Evolutionary conservation across 2,888 invertebrate species (phyloP).

Genomic region (Andrena bucephala): DNA sequence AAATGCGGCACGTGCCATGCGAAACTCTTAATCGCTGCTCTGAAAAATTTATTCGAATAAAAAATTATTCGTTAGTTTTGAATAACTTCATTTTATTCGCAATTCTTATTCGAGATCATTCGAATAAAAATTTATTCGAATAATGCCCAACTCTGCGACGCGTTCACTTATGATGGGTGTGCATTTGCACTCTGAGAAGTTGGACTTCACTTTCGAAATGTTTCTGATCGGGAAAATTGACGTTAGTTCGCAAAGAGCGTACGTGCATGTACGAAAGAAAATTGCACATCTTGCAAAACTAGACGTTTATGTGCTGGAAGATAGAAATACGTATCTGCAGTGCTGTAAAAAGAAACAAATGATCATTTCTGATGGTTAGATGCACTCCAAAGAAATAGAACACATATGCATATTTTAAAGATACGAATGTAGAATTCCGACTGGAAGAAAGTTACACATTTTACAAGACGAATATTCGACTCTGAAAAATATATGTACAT

Average conservation of each 20-base stretch:
- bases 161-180: not conserved
- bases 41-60: too few relatives aligned
- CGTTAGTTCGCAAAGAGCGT: not conserved
- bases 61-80: too few relatives aligned
- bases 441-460: too few relatives aligned
- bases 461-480: too few relatives aligned
- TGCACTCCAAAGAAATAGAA: slow-evolving; percentile 4
- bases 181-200: not conserved
- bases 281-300: not conserved
- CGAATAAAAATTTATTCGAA: too few relatives aligned
- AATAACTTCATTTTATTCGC: too few relatives aligned
- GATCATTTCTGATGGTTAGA: not conserved
- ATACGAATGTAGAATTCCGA: not conserved
- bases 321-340: not conserved
- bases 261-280: not conserved
- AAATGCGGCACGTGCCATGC: too few relatives aligned
- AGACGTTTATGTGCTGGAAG: not conserved
- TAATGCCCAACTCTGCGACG: too few relatives aligned
- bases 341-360: slow-evolving; percentile 1
- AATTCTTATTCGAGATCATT: too few relatives aligned
- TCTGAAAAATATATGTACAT: too few relatives aligned
- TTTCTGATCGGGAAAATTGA: not conserved
- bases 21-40: too few relatives aligned
- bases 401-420: not conserved
- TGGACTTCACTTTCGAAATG: not conserved